phyloP scores from a whole-genome alignment of 2,888 invertebrate genomes.

The Polia nebulosa region DNA sequence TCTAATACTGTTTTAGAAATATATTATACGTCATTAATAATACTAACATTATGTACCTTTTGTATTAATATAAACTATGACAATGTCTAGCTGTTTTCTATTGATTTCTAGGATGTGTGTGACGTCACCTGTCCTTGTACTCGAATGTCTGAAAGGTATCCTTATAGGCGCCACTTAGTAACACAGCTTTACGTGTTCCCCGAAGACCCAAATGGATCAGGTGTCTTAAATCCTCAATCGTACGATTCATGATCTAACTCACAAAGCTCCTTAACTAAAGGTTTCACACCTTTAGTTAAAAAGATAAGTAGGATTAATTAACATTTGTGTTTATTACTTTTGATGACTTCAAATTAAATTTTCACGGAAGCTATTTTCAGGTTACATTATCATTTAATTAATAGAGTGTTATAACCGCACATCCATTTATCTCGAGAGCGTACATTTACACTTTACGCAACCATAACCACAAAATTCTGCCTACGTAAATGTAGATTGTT shows the following conservation, averaged over 20 bases:
- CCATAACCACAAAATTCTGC: constrained; percentile 34
- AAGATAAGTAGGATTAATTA: constrained; percentile 4
- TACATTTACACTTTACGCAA: constrained; percentile 21
- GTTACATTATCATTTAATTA: constrained; percentile 37
- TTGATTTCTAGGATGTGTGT: constrained; percentile 34
- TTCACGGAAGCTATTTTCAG: constrained; percentile 10
- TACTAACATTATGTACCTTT: background rate
- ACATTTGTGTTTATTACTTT: constrained; percentile 14
- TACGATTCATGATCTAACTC: constrained; percentile 12
- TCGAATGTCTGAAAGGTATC: constrained; percentile 14
- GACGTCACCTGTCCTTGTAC: constrained; percentile 42
- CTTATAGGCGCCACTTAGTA: constrained; percentile 39
- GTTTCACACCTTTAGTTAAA: background rate
- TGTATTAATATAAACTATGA: constrained; percentile 24
- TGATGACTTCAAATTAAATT: constrained; percentile 5
- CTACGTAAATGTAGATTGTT: constrained; percentile 11
- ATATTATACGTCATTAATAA: constrained; percentile 18
- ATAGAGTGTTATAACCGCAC: constrained; percentile 42
- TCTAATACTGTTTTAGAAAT: constrained; percentile 6
- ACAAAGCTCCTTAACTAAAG: constrained; percentile 13
- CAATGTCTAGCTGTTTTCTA: constrained; percentile 20
- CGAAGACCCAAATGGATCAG: constrained; percentile 34
- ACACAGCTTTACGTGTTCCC: constrained; percentile 34
- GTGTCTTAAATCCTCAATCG: constrained; percentile 25
- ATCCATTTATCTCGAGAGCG: constrained; percentile 45